Base-by-base conservation (phyloP, 2,797 vertebrate genomes). In the Sebastolobus altivelis region DNA sequence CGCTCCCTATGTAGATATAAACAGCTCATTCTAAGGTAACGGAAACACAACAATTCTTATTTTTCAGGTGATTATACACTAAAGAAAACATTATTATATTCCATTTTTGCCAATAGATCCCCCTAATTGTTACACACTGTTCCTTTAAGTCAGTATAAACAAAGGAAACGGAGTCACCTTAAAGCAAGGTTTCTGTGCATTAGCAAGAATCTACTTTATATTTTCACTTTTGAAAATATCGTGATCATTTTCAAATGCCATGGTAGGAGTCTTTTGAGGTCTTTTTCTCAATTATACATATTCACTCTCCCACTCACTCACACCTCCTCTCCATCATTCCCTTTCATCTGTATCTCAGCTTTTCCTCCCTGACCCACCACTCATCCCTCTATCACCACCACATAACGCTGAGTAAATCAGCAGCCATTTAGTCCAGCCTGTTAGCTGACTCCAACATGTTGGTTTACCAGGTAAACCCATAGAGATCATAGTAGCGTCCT, bases 281-380 rank as follows among this genome's bases (percentile, higher is more conserved):
- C 20, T 67, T 71, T 54, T 80, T 80, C 69, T 90, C 79, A 83
- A 81, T 87, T 83, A 79, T 70, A 65, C 82, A 82, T 83, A 66
- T 83, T 84, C 79, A 79, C 73, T 83, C 84, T 76, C 85, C 81
- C 85, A 84, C 84, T 87, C 80, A 37, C 75, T 91, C 83, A 70
- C 81, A 85, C 82, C 89, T 90, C 72, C 82, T 87, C 77, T 86
- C 76, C 66, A 20, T 73, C 78, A 33, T 79, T 90, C 66, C 74
- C 75, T 89, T 87, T 87, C 73, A 88, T 81, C 73, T 88, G 77
- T 35, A 70, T 77, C 75, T 79, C 76, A 74, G 61, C 72, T 74
- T 52, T 66, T 46, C 66, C 60, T 84, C 79, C 49, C 54, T 76
- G 67, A 85, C 84, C 81, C 69, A 69, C 56, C 67, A 18, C 82